Base-by-base conservation (phyloP, 2,888 invertebrate species). In the Nomada flava region DNA sequence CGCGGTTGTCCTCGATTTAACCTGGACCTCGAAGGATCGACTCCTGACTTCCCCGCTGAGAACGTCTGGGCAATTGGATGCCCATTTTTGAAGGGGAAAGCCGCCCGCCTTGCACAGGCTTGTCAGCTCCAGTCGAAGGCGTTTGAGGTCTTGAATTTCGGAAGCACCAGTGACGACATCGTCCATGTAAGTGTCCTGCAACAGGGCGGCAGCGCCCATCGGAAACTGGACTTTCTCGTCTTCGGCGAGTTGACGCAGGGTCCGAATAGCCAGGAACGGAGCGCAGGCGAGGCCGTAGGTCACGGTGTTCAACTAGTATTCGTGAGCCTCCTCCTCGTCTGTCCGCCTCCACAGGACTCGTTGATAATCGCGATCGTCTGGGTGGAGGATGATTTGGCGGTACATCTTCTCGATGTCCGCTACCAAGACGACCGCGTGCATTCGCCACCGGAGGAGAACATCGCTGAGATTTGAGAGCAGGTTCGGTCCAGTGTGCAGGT, bases 31-130 rank as follows among this genome's bases (percentile, higher is more conserved):
- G 15, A 50, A 18, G 2, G 13, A 18, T 3, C 18, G 3, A 10
- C 2, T 50, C 0, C 15, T 50, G 5, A 5, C 50, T 11, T 2
- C 15, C 13, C 18, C 50, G 18, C 3, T 13, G 18, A 50, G 50
- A 0, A 50, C 50, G 18, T 23, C 55, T 1, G 20, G 10, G 4
- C 11, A 11, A 20, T 57, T 57, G n/a, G 20, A 57, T 2, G 55
- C 62, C 52, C 78, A 82, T 78, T 79, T 59, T 29, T 73, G 47
- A 53, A 65, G 65, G 10, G 50, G 65, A 11, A 65, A 65, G 65
- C 65, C 59, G 88, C 88, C 65, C 26, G 65, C 65, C 52, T 7
- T 26, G 50, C 65, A 65, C 50, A 65, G 26, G 9, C 36, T 10
- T 1, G 5, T 29, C 0, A 65, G 5, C 15, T 65, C 36, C 26